These are phyloP conservation scores for Diadema setosum DNA, from an alignment of 35 echinoderm and acorn worm species.

Conservation along the genomic window DNA sequence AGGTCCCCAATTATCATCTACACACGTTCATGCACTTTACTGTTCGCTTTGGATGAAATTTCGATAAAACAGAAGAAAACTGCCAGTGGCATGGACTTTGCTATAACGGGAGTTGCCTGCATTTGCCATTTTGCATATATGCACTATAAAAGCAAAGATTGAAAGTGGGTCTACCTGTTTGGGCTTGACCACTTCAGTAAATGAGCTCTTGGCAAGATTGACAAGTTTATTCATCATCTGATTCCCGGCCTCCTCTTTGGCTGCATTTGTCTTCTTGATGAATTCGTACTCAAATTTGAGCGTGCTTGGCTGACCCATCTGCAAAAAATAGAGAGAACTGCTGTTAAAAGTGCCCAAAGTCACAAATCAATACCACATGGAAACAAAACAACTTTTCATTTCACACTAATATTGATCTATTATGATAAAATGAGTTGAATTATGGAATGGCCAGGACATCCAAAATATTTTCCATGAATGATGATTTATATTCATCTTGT, in stretches of 20 bases:
- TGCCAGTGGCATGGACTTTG: not conserved
- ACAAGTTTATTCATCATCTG: conserved; percentile 13
- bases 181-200: conserved; percentile 18
- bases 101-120: not conserved
- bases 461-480: too few species aligned
- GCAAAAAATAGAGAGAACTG: too few species aligned
- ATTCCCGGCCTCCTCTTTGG: not conserved
- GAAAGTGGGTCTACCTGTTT: conserved; percentile 10
- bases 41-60: not conserved
- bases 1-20: not conserved
- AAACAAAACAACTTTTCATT: too few species aligned
- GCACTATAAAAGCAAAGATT: not conserved
- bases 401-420: too few species aligned
- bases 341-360: too few species aligned
- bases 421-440: too few species aligned
- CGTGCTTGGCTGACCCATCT: conserved; percentile 32
- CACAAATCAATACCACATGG: too few species aligned
- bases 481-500: too few species aligned
- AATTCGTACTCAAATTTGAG: conserved; percentile 53
- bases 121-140: not conserved
- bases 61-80: not conserved
- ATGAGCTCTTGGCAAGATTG: conserved; percentile 36
- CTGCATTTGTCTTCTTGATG: not conserved
- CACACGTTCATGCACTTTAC: not conserved
- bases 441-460: too few species aligned